Evolutionary conservation across 2,888 invertebrate genomes (phyloP), one percentile per base, ranked within the genome.

Genomic region (Andrena chrysosceles): DNA sequence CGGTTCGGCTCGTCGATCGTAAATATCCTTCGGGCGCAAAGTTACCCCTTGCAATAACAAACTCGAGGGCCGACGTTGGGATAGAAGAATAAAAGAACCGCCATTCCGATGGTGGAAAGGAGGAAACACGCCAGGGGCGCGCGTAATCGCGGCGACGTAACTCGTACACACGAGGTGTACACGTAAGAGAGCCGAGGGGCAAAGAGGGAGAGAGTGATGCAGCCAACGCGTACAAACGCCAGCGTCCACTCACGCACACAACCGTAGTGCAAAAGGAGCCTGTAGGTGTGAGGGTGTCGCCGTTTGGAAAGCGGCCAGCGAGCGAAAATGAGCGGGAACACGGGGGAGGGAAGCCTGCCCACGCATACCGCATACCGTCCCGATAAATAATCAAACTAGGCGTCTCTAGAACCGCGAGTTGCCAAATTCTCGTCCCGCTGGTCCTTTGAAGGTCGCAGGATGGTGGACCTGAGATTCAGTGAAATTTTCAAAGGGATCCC

Each of bases 331-430:
- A 83, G 74, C 75, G 66, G 83, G 81, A 78, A 77, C 67, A 79
- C 69, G 73, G 76, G 62, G 67, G 69, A 60, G 63, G 56, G 20
- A 20, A 13, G 26, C 70, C 84, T 91, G 88, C 93, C 93, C 90
- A 93, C 93, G 91, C 92, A 91, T 90, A 86, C 88, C 90, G 90
- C 93, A 93, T 93, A 93, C 93, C 93, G 88, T 93, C 87, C 90
- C 92, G 92, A 93, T 93, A 93, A 93, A 93, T 93, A 93, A 93
- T 93, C 92, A 90, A 93, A 92, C 83, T 79, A 83, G 78, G 70
- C 83, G 84, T 83, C 72, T 73, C 79, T 67, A 83, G 77, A 79
- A 67, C 70, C 79, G 64, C 64, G 49, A 52, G 62, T 75, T 86
- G 85, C 90, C 89, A 90, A 89, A 84, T 87, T 67, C 82, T 49